These are phyloP conservation scores for Stratiolaelaps scimitus DNA, from an alignment of 1,140 invertebrate species.

Conservation along the genomic window DNA sequence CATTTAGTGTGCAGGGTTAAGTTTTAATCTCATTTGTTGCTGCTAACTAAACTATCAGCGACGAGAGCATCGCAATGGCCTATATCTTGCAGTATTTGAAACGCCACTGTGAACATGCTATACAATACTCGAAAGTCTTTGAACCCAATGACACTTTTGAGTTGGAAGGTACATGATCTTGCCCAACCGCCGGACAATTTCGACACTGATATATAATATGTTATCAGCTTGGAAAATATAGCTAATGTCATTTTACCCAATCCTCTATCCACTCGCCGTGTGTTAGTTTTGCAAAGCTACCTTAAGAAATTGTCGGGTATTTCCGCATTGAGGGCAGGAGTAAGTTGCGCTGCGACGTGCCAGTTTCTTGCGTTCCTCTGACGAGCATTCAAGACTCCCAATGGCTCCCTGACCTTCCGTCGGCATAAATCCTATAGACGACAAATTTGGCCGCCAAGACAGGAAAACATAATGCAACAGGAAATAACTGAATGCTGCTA, in stretches of 20 bases:
- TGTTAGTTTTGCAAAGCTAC: constrained; percentile 44
- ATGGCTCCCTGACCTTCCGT: constrained; percentile 73
- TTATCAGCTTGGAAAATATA: no score
- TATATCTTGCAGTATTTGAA: no score
- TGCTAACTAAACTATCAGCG: no score
- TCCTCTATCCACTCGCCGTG: no score
- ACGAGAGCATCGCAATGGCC: no score
- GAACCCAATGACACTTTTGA: no score
- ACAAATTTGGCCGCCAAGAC: no score
- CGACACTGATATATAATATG: no score
- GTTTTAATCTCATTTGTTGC: background rate
- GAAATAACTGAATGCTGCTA: background rate
- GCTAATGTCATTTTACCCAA: no score
- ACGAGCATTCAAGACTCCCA: constrained; percentile 72
- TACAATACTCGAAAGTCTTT: no score
- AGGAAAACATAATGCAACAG: no score
- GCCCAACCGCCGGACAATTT: constrained; percentile 50
- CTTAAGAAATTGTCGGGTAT: constrained; percentile 21
- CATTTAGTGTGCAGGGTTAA: background rate
- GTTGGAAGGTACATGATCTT: constrained; percentile 31
- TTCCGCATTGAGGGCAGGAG: background rate
- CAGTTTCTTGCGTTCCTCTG: constrained; percentile 63
- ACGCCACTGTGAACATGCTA: no score
- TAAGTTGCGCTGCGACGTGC: constrained; percentile 54
- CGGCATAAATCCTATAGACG: constrained; percentile 66